Base-by-base conservation (phyloP, 1,140 invertebrate genomes). In the Trinorchestia longiramus region DNA sequence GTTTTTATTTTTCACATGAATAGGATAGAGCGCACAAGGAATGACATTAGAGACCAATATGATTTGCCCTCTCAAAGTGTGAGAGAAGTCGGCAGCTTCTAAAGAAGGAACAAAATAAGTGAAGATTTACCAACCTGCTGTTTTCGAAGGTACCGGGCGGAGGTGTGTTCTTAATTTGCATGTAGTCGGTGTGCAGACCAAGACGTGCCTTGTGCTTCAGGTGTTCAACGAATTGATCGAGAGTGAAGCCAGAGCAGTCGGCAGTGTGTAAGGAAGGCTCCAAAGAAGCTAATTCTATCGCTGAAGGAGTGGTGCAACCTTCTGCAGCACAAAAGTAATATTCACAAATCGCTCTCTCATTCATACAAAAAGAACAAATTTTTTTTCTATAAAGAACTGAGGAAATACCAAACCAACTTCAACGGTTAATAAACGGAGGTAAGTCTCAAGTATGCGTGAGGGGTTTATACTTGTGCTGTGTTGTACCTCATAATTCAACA, bases 91-190 rank as follows among this genome's bases (percentile, higher is more conserved):
- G 6, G 47, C 47, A 8, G 47, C 19, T 53, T 19, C 47, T 53
- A 6, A 53, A 53, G 47, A 53, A 19, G 6, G 19, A 53, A 53
- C 47, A 19, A 53, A 53, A 19, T 19, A 53, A 53, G n/a, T n/a
- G n/a, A n/a, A 19, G 47, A 53, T 19, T 6, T 28, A 90, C n/a
- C 47, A 97, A 98, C 98, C 97, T 98, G 96, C 98, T 98, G 97
- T 98, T 98, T 96, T 98, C 98, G 97, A 99, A 99, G 77, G 98
- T 98, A 96, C 99, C 99, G 95, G 98, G 98, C 36, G 98, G 98
- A 95, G 98, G 98, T 97, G 98, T 98, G 96, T 98, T 98, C 97
- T 98, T 98, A 95, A 99, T 99, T 97, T 99, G 98, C 41, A 98
- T 98, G 97, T 99, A 99, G 97, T 99, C 99, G 95, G 97, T 98